A percentile compares a stretch with the other conserved stretches of the same genome.
Evolutionary conservation across 2,113 vertebrate species (phyloP).

Genomic region (Microtus pennsylvanicus): DNA sequence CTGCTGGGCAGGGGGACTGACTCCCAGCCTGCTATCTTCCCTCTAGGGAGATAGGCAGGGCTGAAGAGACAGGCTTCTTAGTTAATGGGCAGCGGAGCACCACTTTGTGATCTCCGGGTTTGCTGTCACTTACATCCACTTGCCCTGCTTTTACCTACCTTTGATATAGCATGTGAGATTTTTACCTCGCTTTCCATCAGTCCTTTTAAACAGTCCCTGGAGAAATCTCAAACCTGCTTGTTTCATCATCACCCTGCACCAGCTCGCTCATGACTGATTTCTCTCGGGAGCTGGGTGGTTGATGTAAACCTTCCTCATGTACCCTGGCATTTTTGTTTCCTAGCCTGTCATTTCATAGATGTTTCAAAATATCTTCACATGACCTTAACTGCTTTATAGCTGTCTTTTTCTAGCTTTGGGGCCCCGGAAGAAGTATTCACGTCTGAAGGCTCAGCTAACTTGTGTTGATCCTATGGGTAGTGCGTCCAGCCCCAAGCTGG

Average conservation of each 20-base stretch:
- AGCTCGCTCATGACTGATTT: rapidly evolving
- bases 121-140: background rate
- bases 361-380: background rate
- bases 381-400: background rate
- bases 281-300: background rate
- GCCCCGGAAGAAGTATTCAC: background rate
- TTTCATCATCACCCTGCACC: background rate
- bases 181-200: background rate
- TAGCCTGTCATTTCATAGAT: background rate
- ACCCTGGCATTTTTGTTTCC: background rate
- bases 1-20: background rate
- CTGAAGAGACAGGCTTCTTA: background rate
- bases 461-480: rapidly evolving
- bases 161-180: background rate
- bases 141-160: background rate
- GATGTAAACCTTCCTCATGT: too few species aligned
- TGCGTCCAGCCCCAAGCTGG: background rate
- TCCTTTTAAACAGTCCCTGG: background rate
- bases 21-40: rapidly evolving
- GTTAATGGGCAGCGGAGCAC: rapidly evolving
- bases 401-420: background rate
- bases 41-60: rapidly evolving
- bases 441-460: rapidly evolving
- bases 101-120: background rate
- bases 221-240: background rate